Conservation (phyloP, 2,888 invertebrate genomes). For the Epsilonema sp. region DNA sequence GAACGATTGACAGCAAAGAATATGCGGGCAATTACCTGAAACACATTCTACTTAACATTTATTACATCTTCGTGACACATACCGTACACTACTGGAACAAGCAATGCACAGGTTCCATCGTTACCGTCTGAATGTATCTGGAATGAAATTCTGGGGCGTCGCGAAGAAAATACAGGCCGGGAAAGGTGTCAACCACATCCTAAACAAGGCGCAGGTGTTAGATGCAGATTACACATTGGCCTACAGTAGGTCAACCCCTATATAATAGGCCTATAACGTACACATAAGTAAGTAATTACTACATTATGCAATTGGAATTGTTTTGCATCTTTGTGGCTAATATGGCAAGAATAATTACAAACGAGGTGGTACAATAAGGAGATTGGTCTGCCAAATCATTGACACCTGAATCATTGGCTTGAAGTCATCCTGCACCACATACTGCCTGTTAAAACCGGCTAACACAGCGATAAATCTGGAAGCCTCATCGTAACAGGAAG, state of each 20-base stretch:
- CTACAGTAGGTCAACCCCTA: too few relatives aligned
- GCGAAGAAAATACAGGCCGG: conserved; percentile 84
- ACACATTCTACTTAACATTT: conserved; percentile 13
- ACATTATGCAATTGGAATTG: conserved; percentile 34
- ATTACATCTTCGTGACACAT: not conserved
- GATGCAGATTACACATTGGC: too few relatives aligned
- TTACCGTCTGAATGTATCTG: conserved; percentile 85
- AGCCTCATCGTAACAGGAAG: conserved; percentile 25
- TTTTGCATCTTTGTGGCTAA: conserved; percentile 1
- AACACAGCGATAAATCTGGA: conserved; percentile 47
- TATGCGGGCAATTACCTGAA: conserved; percentile 80
- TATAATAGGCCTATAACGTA: too few relatives aligned
- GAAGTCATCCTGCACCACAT: conserved; percentile 59
- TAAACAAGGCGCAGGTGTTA: too few relatives aligned
- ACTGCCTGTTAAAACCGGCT: conserved; percentile 37
- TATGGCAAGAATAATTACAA: not conserved
- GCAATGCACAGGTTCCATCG: not conserved
- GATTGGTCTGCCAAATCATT: too few relatives aligned
- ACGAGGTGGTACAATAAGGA: too few relatives aligned
- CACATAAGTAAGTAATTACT: too few relatives aligned
- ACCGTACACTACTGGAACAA: not conserved
- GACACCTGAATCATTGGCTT: conserved; percentile 44
- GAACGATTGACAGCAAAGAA: conserved; percentile 89
- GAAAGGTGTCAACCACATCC: conserved; percentile 95
- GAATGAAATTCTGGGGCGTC: conserved; percentile 97